Percentiles rank a stretch among this genome's conserved stretches.
These are phyloP conservation scores for Sitta europaea DNA, from an alignment of 2,113 vertebrate species.

Conservation along the genomic window DNA sequence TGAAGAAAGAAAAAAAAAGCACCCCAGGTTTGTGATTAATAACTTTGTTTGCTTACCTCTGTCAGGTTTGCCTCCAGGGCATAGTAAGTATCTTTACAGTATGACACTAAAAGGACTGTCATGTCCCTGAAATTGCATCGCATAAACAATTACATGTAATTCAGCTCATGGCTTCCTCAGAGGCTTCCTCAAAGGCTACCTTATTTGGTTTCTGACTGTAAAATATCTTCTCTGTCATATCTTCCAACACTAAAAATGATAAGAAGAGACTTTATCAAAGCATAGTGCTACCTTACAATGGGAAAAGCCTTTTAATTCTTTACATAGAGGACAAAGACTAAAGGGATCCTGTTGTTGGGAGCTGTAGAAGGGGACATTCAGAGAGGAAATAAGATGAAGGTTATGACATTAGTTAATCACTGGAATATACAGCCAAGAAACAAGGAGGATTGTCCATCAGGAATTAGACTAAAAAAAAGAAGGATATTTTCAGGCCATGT, in stretches of 20 bases:
- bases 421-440: neutral
- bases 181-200: conserved; percentile 9
- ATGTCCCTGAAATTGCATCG: neutral
- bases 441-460: neutral
- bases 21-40: neutral
- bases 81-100: neutral
- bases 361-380: neutral
- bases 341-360: neutral
- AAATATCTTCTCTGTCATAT: neutral
- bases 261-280: neutral
- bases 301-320: neutral
- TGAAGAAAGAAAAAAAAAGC: neutral
- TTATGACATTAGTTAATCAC: neutral
- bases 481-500: neutral
- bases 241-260: neutral
- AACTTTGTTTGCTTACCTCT: conserved; percentile 20
- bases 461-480: neutral
- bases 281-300: neutral
- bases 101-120: neutral
- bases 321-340: neutral
- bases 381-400: neutral
- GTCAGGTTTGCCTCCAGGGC: conserved; percentile 1
- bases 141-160: conserved; percentile 22
- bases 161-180: neutral
- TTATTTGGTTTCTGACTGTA: neutral